phyloP scores from a whole-genome alignment of 2,888 invertebrate species.

The Troides aeacus region DNA sequence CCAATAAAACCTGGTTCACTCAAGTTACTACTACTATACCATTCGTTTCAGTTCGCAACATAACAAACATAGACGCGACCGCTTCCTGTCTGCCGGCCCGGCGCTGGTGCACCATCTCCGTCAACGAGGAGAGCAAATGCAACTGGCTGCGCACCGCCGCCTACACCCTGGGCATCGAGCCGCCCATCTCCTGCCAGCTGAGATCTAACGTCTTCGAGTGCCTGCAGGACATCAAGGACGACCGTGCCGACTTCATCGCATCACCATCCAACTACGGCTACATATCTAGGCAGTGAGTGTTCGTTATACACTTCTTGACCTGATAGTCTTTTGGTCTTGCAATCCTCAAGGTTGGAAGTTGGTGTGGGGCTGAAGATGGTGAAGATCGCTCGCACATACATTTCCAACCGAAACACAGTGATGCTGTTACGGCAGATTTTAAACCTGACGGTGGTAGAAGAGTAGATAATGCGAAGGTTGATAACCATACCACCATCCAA shows the following conservation, averaged over 20 bases:
- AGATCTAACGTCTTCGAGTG: slow-evolving; percentile 73
- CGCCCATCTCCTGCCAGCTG: slow-evolving; percentile 76
- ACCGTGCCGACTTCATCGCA: slow-evolving; percentile 79
- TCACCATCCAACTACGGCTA: slow-evolving; percentile 83
- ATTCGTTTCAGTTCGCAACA: slow-evolving; percentile 52
- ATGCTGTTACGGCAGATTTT: too few relatives aligned
- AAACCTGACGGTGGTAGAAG: too few relatives aligned
- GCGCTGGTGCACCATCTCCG: slow-evolving; percentile 82
- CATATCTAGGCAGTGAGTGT: slow-evolving; percentile 40
- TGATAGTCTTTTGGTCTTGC: too few relatives aligned
- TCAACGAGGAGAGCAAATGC: slow-evolving; percentile 80
- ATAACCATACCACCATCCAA: too few relatives aligned
- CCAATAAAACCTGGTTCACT: too few relatives aligned
- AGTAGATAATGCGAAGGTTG: too few relatives aligned
- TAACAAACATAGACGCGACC: slow-evolving; percentile 47
- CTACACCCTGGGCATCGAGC: slow-evolving; percentile 79
- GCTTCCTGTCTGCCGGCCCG: slow-evolving; percentile 58
- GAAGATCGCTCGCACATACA: too few relatives aligned
- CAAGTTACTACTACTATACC: background rate
- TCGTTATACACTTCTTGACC: background rate
- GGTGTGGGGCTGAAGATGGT: too few relatives aligned
- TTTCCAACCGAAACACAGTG: too few relatives aligned
- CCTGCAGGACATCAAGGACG: slow-evolving; percentile 71
- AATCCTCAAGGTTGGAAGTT: too few relatives aligned
- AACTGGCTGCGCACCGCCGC: slow-evolving; percentile 79